Base-by-base conservation (phyloP, 2,113 vertebrate species). In the Agelaius tricolor region DNA sequence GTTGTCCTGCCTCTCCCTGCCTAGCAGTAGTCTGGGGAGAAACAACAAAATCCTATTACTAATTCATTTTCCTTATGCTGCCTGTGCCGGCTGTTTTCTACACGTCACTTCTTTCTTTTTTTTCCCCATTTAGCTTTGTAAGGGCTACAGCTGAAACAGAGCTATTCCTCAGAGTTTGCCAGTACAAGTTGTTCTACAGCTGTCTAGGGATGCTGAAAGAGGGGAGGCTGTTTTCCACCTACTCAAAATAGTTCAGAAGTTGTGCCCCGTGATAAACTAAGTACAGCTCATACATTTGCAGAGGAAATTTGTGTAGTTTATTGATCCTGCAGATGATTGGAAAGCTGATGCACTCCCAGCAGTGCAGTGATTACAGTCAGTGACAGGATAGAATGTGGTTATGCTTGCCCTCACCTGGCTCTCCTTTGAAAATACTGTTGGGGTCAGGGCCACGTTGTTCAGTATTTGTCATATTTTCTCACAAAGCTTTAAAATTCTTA, bases 141-240 rank as follows among this genome's bases (percentile, higher is more conserved):
- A 81, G 35, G 21, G 23, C 76, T 51, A n/a, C 65, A 87, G 69
- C 81, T 94, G 91, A 93, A 88, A 67, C 65, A 63, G 15, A 82
- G 21, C 72, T 90, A 0, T 69, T 90, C 44, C 62, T 82, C 65
- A 10, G 58, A 92, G 37, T 84, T 39, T 79, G 69, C 62, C 80
- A 84, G 89, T 63, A 89, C 83, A 94, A 92, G 69, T 74, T 90
- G 83, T 96, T 92, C 86, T 87, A 37, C 93, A 90, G 76, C 83
- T 95, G 91, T 84, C 41, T 63, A 31, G 87, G 84, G 61, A 75
- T 84, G 74, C 78, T 1, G 8, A 67, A 87, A 78, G 66, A 84
- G 49, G 49, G 49, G 51, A 90, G 62, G 49, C 87, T 46, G 49
- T 76, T 79, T 94, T 94, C 82, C 67, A 85, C 92, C 46, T 88